Percentiles rank a stretch among this genome's conserved stretches.
phyloP scores from a whole-genome alignment of 2,888 invertebrate species.

The Brachypterus glaber region DNA sequence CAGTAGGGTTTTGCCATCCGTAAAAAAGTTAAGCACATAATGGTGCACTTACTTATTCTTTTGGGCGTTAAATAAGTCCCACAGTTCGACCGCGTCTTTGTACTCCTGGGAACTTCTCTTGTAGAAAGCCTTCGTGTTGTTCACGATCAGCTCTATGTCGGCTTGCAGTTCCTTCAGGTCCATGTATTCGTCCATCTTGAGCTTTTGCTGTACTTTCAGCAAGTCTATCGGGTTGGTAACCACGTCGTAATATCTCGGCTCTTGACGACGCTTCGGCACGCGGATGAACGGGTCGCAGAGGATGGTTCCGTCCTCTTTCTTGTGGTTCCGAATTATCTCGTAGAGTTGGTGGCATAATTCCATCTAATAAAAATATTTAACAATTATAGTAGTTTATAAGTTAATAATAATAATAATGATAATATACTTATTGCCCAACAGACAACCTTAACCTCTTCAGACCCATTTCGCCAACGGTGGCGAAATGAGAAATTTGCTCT shows the following conservation, averaged over 20 bases:
- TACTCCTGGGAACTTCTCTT: constrained; percentile 78
- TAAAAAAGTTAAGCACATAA: too few species aligned
- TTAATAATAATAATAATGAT: not conserved
- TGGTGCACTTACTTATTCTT: too few species aligned
- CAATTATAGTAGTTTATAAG: constrained; percentile 1
- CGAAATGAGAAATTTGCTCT: too few species aligned
- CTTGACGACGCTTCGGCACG: constrained; percentile 87
- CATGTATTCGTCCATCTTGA: constrained; percentile 94
- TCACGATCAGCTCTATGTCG: constrained; percentile 85
- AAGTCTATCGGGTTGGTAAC: constrained; percentile 93
- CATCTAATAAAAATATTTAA: constrained; percentile 47
- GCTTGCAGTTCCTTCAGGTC: constrained; percentile 83
- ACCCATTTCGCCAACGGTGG: too few species aligned
- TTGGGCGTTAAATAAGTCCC: constrained; percentile 68
- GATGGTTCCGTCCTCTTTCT: constrained; percentile 83
- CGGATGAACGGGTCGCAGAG: constrained; percentile 91
- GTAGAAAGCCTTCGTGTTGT: constrained; percentile 93
- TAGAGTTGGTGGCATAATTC: constrained; percentile 87
- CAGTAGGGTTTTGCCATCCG: too few species aligned
- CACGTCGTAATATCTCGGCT: constrained; percentile 84
- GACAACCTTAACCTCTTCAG: too few species aligned
- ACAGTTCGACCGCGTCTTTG: constrained; percentile 80
- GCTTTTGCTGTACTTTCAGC: constrained; percentile 87
- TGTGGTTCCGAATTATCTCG: constrained; percentile 81
- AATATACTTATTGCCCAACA: too few species aligned